Conservation (phyloP, 2,797 vertebrate genomes). For the Urocyon cinereoargenteus region DNA sequence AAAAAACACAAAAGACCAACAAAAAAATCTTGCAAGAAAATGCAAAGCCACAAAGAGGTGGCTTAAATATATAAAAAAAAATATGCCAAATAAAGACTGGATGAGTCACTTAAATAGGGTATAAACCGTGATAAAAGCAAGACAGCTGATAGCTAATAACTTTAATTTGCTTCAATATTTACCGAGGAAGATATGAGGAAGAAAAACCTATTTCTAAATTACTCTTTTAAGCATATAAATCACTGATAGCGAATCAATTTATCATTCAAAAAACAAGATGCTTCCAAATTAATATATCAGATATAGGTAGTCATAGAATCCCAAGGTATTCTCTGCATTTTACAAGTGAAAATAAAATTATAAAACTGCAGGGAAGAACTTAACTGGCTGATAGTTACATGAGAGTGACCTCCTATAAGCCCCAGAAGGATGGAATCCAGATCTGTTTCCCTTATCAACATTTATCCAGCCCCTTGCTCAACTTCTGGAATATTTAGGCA, state of each 20-base stretch:
- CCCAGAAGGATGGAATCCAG: not conserved
- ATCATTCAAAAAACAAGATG: constrained; percentile 50
- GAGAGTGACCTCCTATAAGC: not conserved
- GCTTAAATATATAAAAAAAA: constrained; percentile 37
- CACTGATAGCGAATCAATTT: constrained; percentile 31
- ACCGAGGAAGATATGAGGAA: not conserved
- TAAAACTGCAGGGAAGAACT: not conserved
- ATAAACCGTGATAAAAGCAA: constrained; percentile 43
- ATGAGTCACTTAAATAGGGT: not conserved
- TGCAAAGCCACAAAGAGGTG: constrained; percentile 31
- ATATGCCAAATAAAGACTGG: not conserved
- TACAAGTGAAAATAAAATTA: constrained; percentile 39
- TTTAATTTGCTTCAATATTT: constrained; percentile 51
- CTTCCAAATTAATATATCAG: constrained; percentile 36
- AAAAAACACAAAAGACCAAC: not conserved
- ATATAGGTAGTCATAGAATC: not conserved
- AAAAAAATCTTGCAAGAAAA: constrained; percentile 40
- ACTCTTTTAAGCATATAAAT: constrained; percentile 56
- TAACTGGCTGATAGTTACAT: not conserved
- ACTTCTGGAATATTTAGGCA: not conserved
- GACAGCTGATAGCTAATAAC: not conserved
- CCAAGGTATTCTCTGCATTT: constrained; percentile 48
- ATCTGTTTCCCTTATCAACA: constrained; percentile 20
- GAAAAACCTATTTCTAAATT: constrained; percentile 40
- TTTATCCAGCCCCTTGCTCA: constrained; percentile 11